Conservation (phyloP, 1,140 invertebrate species). For the Cyclina sinensis region DNA sequence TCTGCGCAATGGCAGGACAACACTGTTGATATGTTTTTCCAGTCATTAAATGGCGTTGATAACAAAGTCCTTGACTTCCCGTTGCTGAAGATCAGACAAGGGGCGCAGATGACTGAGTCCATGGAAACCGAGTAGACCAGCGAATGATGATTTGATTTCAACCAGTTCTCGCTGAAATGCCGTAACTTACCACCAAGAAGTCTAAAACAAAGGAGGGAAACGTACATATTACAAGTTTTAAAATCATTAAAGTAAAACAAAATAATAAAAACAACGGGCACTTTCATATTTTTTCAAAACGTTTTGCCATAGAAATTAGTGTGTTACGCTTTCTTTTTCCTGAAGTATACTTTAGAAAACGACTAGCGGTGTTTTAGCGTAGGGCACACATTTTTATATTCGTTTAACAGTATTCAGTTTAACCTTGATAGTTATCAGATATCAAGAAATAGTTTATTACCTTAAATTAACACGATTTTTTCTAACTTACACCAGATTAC, state of each 20-base stretch:
- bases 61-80: slow-evolving; percentile 31
- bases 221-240: neutral
- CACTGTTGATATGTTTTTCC: slow-evolving; percentile 31
- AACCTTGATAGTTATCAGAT: slow-evolving; percentile 21
- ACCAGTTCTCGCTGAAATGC: slow-evolving; percentile 22
- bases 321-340: slow-evolving; percentile 37
- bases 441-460: slow-evolving; percentile 13
- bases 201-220: slow-evolving; percentile 36
- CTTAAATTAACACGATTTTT: neutral
- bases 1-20: slow-evolving; percentile 14
- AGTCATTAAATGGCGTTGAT: slow-evolving; percentile 39
- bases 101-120: slow-evolving; percentile 14
- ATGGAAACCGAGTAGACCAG: slow-evolving; percentile 37
- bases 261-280: neutral
- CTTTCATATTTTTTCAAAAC: slow-evolving; percentile 38
- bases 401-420: slow-evolving; percentile 24
- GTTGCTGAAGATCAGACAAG: slow-evolving; percentile 15
- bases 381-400: neutral
- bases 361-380: slow-evolving; percentile 16
- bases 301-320: neutral
- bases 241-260: neutral
- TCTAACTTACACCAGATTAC: neutral
- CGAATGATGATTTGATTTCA: slow-evolving; percentile 23
- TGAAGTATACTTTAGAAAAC: slow-evolving; percentile 34
- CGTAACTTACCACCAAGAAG: slow-evolving; percentile 42